Conservation (phyloP, 1,140 invertebrate genomes). For the Aricia agestis region DNA sequence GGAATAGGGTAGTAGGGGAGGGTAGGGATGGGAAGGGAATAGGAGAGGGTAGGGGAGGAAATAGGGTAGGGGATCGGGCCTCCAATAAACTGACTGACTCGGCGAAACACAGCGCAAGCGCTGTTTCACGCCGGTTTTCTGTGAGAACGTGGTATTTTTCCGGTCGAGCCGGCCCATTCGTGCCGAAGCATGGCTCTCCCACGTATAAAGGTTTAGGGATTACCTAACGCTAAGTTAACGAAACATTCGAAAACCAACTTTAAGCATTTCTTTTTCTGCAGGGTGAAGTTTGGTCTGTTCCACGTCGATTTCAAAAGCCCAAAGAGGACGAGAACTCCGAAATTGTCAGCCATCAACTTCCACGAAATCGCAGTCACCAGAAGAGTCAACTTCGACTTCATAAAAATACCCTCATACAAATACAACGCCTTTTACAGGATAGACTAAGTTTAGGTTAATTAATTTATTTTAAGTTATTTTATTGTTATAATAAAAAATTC, state of each 20-base stretch:
- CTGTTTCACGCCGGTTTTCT: no score
- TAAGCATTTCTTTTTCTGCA: slow-evolving; percentile 41
- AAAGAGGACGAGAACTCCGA: slow-evolving; percentile 80
- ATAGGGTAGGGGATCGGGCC: no score
- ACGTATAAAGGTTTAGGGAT: no score
- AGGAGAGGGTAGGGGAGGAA: no score
- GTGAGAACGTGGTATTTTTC: no score
- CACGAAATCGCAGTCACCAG: slow-evolving; percentile 45
- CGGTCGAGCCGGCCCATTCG: no score
- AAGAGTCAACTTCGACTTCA: slow-evolving; percentile 44
- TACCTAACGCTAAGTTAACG: no score
- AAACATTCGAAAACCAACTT: background rate
- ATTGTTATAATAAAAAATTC: background rate
- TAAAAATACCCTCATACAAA: slow-evolving; percentile 36
- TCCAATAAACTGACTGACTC: no score
- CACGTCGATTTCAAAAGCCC: slow-evolving; percentile 84
- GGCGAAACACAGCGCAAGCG: no score
- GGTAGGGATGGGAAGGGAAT: no score
- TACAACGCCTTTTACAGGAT: slow-evolving; percentile 30
- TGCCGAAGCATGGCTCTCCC: no score
- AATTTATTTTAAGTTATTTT: slow-evolving; percentile 2
- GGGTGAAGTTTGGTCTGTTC: slow-evolving; percentile 84
- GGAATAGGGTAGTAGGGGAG: no score
- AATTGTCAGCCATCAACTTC: slow-evolving; percentile 78
- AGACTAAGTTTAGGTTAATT: background rate